Base-by-base conservation (phyloP, 1,140 invertebrate species). In the Piezodorus guildinii region DNA sequence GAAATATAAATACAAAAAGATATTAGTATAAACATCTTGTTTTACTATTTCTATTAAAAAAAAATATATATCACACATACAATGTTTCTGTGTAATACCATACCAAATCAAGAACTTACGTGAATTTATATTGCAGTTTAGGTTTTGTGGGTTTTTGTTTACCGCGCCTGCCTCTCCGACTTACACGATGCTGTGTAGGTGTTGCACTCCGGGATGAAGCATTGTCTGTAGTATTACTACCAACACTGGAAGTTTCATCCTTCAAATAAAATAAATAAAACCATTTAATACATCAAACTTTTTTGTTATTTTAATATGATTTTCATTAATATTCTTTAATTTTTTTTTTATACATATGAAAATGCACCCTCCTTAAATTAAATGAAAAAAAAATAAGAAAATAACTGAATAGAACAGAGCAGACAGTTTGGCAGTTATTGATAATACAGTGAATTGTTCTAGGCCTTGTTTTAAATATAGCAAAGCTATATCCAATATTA, bases 131-230 rank as follows among this genome's bases (percentile, higher is more conserved):
- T 45, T 86, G 82, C 14, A 87, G 80, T 75, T 88, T 90, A 5
- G 82, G 81, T 80, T 72, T 83, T 83, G 1, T 75, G 25, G 76
- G 71, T 70, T 84, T 86, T 70, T 83, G 83, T 72, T 82, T 81
- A 43, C 84, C 77, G 30, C 81, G 75, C 67, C 84, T 76, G 54
- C 87, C 80, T 71, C 83, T 83, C 52, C 82, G 80, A 30, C 82
- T 81, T 52, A 59, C 51, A 21, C 82, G 81, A 25, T 81, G 75
- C 56, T 75, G 78, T 46, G 81, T 92, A 5, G 91, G 90, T 34
- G 91, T 94, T 69, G 90, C 90, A 76, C 90, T 93, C 27, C 90
- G 80, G 15, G 90, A 91, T 65, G 88, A 88, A 5, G 66, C 58
- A 71, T 85, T 86, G 64, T 90, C 88, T 15, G 86, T 89, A 25